phyloP scores from a whole-genome alignment of 2,888 invertebrate genomes.

The Stratiomys singularior region DNA sequence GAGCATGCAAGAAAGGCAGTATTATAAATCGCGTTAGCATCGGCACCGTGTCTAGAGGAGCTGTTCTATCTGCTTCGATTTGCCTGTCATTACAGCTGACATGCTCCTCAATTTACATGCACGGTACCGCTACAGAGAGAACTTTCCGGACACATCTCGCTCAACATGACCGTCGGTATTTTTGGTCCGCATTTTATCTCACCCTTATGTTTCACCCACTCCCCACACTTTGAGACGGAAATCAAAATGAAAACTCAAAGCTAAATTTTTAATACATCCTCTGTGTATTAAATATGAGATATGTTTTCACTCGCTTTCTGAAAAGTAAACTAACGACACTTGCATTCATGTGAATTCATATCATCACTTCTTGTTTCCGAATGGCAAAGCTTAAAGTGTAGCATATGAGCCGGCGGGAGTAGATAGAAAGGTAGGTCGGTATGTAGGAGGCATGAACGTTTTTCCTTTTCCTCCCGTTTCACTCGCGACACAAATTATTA shows the following conservation, averaged over 20 bases:
- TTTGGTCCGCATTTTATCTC: conserved; percentile 17
- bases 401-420: conserved; percentile 6
- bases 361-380: conserved; percentile 35
- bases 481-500: conserved; percentile 52
- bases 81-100: conserved; percentile 24
- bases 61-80: conserved; percentile 42
- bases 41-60: not conserved
- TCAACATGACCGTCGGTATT: conserved; percentile 13
- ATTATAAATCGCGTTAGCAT: conserved; percentile 1
- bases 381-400: conserved; percentile 22
- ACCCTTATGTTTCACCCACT: conserved; percentile 34
- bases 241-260: conserved; percentile 48
- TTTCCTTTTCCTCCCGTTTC: conserved; percentile 33
- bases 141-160: conserved; percentile 20
- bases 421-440: not conserved
- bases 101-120: conserved; percentile 3
- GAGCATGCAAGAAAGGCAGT: not conserved
- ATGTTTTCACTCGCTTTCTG: conserved; percentile 48
- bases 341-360: conserved; percentile 40
- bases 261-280: conserved; percentile 48
- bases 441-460: not conserved
- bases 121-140: conserved; percentile 15
- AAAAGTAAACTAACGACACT: conserved; percentile 45
- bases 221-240: conserved; percentile 17
- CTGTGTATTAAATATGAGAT: conserved; percentile 51